Conservation (phyloP, 2,113 vertebrate genomes). For the Calcarius ornatus region DNA sequence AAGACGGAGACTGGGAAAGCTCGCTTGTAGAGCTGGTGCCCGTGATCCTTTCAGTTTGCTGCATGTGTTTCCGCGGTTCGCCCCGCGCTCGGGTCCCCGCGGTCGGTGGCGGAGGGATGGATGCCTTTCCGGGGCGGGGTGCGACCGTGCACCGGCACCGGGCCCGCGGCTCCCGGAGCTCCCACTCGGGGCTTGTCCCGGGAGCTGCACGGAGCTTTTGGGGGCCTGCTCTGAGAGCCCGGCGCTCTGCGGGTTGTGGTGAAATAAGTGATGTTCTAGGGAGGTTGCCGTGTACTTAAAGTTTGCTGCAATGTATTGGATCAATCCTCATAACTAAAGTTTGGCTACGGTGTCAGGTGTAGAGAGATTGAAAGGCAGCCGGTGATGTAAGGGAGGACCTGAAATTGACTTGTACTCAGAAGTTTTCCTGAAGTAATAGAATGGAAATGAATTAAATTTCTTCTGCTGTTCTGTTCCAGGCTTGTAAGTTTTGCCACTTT, state of each 20-base stretch:
- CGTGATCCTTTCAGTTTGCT: accelerated
- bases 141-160: background rate
- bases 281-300: too few species aligned
- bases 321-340: too few species aligned
- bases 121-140: background rate
- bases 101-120: background rate
- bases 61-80: accelerated
- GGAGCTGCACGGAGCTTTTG: accelerated
- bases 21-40: background rate
- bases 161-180: background rate
- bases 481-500: background rate
- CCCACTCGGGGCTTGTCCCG: accelerated
- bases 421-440: background rate
- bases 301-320: background rate
- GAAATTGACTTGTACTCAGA: accelerated
- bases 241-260: accelerated
- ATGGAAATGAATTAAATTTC: background rate
- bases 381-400: background rate
- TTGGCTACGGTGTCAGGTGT: background rate
- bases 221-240: too few species aligned
- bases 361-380: background rate
- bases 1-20: accelerated
- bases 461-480: background rate
- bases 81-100: accelerated
- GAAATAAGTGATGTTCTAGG: too few species aligned